These are phyloP conservation scores for Entomobrya proxima DNA, from an alignment of 2,888 invertebrate genomes.

Conservation along the genomic window DNA sequence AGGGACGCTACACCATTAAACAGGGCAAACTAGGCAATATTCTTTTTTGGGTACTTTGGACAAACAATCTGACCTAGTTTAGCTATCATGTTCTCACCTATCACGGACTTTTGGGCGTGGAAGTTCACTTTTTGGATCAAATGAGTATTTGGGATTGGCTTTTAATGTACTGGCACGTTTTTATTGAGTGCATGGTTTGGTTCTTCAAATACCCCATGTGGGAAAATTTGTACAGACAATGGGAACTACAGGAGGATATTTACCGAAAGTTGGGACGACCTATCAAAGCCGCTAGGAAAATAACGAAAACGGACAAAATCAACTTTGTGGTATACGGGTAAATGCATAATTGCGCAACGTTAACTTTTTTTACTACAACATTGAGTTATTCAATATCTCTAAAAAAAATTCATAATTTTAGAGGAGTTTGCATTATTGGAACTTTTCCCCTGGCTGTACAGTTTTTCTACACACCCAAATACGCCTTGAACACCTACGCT, in stretches of 20 bases:
- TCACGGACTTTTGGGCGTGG: slow-evolving; percentile 16
- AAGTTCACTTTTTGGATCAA: slow-evolving; percentile 41
- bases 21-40: background rate
- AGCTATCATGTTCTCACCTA: slow-evolving; percentile 29
- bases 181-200: slow-evolving; percentile 41
- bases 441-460: slow-evolving; percentile 21
- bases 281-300: slow-evolving; percentile 7
- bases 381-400: no score
- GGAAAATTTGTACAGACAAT: slow-evolving; percentile 50
- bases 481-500: slow-evolving; percentile 44
- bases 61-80: slow-evolving; percentile 28
- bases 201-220: slow-evolving; percentile 38
- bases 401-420: no score
- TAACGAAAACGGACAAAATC: slow-evolving; percentile 20
- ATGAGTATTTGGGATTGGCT: slow-evolving; percentile 56
- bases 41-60: slow-evolving; percentile 42
- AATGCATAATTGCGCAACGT: no score
- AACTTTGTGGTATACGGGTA: slow-evolving; percentile 48
- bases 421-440: slow-evolving; percentile 27
- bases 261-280: slow-evolving; percentile 31
- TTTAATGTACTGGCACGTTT: slow-evolving; percentile 36
- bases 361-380: no score
- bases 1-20: slow-evolving; percentile 12
- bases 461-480: slow-evolving; percentile 47
- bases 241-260: slow-evolving; percentile 46